Evolutionary conservation across 2,888 invertebrate species (phyloP), one percentile per base, ranked within the genome.

Genomic region (Listrodromus nycthemerus): DNA sequence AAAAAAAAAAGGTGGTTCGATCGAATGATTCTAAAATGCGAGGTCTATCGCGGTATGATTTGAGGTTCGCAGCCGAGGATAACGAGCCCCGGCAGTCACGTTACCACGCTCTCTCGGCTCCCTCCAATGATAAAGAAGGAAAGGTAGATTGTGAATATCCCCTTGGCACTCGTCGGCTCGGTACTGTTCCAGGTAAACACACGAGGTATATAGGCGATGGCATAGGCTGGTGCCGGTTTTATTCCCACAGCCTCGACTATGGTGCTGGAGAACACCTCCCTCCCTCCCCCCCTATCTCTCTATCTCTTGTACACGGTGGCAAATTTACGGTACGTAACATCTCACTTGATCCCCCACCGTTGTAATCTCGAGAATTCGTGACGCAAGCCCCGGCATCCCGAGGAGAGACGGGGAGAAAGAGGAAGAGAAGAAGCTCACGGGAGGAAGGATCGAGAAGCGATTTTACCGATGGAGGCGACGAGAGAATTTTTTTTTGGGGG

Each of bases 241-340:
- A 91, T 92, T 92, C 92, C 92, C 92, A 92, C 92, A 92, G 92
- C 91, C 92, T 90, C 91, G 79, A 66, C 65, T 30, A 33, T n/a
- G 50, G 45, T 61, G 65, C 33, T 79, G 7, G 52, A n/a, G 67
- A 58, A 5, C 0, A 3, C 21, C 21, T 27, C 52, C 58, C 21
- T 16, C 58, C 58, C 16, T 16, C 27, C 8, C 33, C 8, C 33
- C 33, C 1, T 33, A 33, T 33, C 33, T 33, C 33, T 33, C 33
- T 33, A 33, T 33, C 33, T 33, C 8, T 8, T 74, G 78, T 69
- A 79, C 73, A 89, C 87, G 89, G 89, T 91, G 89, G 90, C 89
- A 90, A 91, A 91, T 91, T 90, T 91, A 90, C 90, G 88, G 88
- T 87, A 87, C 87, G 89, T 89, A 90, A 91, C 90, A 86, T 91